These are phyloP conservation scores for Dendrolimus kikuchii DNA, from an alignment of 1,140 invertebrate species.

Conservation along the genomic window DNA sequence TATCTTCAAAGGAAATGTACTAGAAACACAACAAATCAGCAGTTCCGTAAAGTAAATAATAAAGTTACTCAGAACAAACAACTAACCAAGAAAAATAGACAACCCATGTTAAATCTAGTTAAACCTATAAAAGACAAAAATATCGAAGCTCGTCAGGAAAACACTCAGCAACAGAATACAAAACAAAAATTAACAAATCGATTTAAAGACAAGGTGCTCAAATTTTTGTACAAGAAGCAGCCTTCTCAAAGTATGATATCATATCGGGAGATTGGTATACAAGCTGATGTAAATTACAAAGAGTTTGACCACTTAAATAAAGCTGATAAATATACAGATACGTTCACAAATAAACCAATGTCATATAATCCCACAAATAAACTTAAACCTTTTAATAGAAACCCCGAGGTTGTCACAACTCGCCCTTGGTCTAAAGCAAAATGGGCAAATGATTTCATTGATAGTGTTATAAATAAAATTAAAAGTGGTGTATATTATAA, in stretches of 20 bases:
- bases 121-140: conserved; percentile 2
- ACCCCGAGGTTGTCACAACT: neutral
- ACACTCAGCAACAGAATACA: conserved; percentile 5
- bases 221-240: conserved; percentile 37
- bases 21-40: no score
- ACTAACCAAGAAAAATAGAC: neutral
- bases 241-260: neutral
- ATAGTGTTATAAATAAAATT: conserved; percentile 51
- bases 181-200: conserved; percentile 27
- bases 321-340: neutral
- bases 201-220: conserved; percentile 45
- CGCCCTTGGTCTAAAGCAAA: conserved; percentile 36
- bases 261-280: no score
- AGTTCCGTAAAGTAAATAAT: neutral
- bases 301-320: neutral
- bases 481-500: conserved; percentile 47
- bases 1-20: no score
- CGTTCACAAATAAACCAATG: neutral
- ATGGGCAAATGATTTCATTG: conserved; percentile 51
- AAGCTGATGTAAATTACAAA: no score
- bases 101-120: conserved; percentile 1
- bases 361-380: neutral
- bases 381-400: conserved; percentile 11
- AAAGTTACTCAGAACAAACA: neutral
- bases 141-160: neutral